Evolutionary conservation across 2,888 invertebrate species (phyloP).

Genomic region (Catocala sponsa): DNA sequence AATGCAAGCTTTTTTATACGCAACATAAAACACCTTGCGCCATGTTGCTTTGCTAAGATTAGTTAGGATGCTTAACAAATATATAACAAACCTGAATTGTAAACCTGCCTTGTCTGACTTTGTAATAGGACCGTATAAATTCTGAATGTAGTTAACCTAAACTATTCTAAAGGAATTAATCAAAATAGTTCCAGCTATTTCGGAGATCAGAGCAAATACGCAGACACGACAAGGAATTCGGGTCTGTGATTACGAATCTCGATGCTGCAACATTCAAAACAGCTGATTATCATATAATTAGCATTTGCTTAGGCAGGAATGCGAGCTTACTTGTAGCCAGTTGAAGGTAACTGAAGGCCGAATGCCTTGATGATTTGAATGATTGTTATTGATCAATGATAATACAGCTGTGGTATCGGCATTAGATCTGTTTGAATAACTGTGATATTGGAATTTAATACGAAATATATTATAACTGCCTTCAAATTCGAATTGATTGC

Average conservation of each 20-base stretch:
- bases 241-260: constrained; percentile 12
- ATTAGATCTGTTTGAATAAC: constrained; percentile 8
- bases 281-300: constrained; percentile 59
- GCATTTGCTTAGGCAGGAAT: constrained; percentile 57
- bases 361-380: constrained; percentile 42
- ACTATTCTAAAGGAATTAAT: not conserved
- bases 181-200: constrained; percentile 1
- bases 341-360: constrained; percentile 56
- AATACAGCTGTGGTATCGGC: constrained; percentile 32
- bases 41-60: no score
- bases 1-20: no score
- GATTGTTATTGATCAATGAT: constrained; percentile 49
- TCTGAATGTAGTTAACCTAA: no score
- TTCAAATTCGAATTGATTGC: constrained; percentile 12
- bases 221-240: constrained; percentile 16
- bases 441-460: constrained; percentile 14
- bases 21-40: no score
- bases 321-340: constrained; percentile 36
- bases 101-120: no score
- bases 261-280: constrained; percentile 20
- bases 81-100: no score
- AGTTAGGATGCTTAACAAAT: no score
- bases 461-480: constrained; percentile 9
- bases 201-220: constrained; percentile 1
- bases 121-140: no score